Evolutionary conservation across 2,113 vertebrate species (phyloP), one percentile per base, ranked within the genome.

Genomic region (Scatophagus argus): DNA sequence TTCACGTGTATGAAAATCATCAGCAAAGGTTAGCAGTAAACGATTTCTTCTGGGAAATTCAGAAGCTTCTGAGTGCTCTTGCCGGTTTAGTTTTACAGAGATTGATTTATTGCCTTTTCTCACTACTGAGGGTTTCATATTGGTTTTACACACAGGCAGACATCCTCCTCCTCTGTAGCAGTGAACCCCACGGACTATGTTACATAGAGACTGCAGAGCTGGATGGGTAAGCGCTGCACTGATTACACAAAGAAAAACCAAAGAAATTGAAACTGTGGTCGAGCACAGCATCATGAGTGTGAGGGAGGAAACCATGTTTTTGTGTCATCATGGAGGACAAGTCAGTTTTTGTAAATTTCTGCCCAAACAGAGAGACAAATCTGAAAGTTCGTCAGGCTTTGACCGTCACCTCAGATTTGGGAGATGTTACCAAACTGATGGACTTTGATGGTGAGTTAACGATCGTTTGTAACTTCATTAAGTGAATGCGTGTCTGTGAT

Each of bases 151-250:
- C 75, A 3, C 89, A 99, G 97, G 97, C 97, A 56, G 97, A 98
- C 80, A 94, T 98, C 80, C 96, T 99, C 46, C 95, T 98, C 29
- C 94, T 99, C 8, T 97, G 93, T 87, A 98, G 96, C 90, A 98
- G 97, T 0, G 97, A 99, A 56, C 97, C 97, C 9, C 96, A 97
- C 5, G 94, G 97, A 36, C 88, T 99, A 73, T 98, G 97, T 71
- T 98, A 99, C 86, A 95, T 98, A 19, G 97, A 99, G 91, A 99
- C 97, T 0, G 95, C 97, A 1, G 97, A 98, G 77, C 95, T 98
- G 0, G 97, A 99, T 0, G 97, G 97, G 97, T 98, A 66, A 73
- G 72, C 61, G 49, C 49, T 46, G 29, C 5, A 14, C 16, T 65
- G 49, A 36, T 55, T 74, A 31, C 56, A 10, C 62, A 36, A 70